phyloP scores from a whole-genome alignment of 2,797 vertebrate genomes.

The Catamblyrhynchus diadema region DNA sequence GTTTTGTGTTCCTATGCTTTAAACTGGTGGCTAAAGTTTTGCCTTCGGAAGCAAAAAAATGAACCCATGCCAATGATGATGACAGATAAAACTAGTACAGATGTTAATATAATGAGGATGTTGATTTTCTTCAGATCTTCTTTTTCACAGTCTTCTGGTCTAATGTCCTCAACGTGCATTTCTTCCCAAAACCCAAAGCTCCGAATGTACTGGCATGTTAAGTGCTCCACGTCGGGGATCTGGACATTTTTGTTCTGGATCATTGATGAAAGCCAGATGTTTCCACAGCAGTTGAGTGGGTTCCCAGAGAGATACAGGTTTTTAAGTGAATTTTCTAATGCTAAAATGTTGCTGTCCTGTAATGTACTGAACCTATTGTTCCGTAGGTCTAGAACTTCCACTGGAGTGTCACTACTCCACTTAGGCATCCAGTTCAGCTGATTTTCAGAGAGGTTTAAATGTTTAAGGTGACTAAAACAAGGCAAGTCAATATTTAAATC shows the following conservation, averaged over 20 bases:
- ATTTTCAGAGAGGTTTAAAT: conserved; percentile 88
- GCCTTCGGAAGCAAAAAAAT: conserved; percentile 69
- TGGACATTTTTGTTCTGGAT: conserved; percentile 80
- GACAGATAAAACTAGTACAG: conserved; percentile 59
- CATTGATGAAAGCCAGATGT: conserved; percentile 82
- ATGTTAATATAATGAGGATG: conserved; percentile 72
- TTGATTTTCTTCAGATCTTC: conserved; percentile 70
- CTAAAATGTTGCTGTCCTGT: conserved; percentile 78
- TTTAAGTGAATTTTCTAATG: conserved; percentile 83
- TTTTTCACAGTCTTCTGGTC: conserved; percentile 82
- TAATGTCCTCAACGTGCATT: conserved; percentile 74
- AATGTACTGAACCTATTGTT: conserved; percentile 89
- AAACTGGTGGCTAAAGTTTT: conserved; percentile 72
- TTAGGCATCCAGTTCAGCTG: conserved; percentile 80
- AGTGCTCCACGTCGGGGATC: conserved; percentile 78
- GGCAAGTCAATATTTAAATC: conserved; percentile 82
- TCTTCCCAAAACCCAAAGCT: conserved; percentile 77
- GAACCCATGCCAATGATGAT: conserved; percentile 65
- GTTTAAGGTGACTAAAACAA: conserved; percentile 78
- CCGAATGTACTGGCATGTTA: conserved; percentile 78
- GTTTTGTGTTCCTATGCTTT: conserved; percentile 69
- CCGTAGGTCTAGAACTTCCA: conserved; percentile 83
- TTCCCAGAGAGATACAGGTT: conserved; percentile 89
- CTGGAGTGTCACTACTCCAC: conserved; percentile 78
- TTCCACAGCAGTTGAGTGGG: conserved; percentile 90